Evolutionary conservation across 2,113 vertebrate species (phyloP).

Genomic region (Oceanites oceanicus): DNA sequence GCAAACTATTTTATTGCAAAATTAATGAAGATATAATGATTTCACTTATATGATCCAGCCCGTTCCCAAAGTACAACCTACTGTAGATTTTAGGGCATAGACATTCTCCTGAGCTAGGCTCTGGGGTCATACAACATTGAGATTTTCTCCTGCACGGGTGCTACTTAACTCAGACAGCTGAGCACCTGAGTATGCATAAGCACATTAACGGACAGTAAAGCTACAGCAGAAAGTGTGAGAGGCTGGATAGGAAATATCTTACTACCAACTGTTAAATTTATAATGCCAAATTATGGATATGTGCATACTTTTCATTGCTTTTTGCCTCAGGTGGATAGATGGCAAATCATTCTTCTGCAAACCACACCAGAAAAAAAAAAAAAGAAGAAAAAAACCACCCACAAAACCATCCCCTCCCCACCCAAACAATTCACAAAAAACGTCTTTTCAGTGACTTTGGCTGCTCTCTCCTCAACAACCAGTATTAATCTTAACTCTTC

Average conservation of each 20-base stretch:
- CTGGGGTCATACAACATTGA: not conserved
- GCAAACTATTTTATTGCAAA: not conserved
- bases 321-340: not conserved
- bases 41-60: not conserved
- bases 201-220: not conserved
- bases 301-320: not conserved
- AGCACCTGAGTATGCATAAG: not conserved
- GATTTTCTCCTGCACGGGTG: not conserved
- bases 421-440: not conserved
- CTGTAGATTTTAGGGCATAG: not conserved
- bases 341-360: not conserved
- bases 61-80: not conserved
- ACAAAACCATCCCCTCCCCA: rapidly evolving
- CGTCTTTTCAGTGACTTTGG: not conserved
- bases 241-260: not conserved
- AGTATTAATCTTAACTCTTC: not conserved
- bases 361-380: not conserved
- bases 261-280: not conserved
- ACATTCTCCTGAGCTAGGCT: not conserved
- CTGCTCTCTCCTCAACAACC: not conserved
- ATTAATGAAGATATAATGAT: not conserved
- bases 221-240: not conserved
- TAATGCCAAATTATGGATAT: not conserved
- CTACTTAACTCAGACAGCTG: not conserved
- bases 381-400: rapidly evolving